These are phyloP conservation scores for Dastarcus helophoroides DNA, from an alignment of 2,888 invertebrate species.

Conservation along the genomic window DNA sequence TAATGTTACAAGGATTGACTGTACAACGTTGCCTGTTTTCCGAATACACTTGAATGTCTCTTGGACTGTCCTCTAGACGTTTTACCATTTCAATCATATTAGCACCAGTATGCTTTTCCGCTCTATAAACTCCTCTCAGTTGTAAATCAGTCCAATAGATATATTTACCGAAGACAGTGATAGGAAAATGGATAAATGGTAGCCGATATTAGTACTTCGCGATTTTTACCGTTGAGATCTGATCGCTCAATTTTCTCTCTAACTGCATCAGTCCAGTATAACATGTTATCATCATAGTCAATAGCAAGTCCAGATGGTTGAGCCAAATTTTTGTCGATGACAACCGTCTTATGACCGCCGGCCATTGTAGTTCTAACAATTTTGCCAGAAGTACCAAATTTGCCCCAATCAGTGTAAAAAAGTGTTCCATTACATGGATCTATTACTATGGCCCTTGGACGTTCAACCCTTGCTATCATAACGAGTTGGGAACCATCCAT, in stretches of 20 bases:
- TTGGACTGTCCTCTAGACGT: constrained; percentile 81
- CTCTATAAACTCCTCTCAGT: constrained; percentile 85
- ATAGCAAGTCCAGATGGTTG: constrained; percentile 94
- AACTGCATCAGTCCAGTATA: constrained; percentile 97
- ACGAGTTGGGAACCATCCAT: constrained; percentile 76
- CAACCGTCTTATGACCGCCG: constrained; percentile 78
- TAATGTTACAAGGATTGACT: constrained; percentile 73
- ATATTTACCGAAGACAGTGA: constrained; percentile 79
- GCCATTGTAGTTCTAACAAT: constrained; percentile 95
- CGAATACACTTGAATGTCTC: constrained; percentile 85
- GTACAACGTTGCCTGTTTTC: constrained; percentile 65
- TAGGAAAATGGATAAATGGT: constrained; percentile 93
- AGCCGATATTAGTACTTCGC: constrained; percentile 76
- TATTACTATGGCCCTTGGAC: constrained; percentile 88
- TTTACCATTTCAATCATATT: constrained; percentile 91
- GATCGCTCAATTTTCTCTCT: constrained; percentile 91
- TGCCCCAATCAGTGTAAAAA: constrained; percentile 94
- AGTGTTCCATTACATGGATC: constrained; percentile 94
- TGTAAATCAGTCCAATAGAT: constrained; percentile 97
- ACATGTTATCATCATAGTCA: constrained; percentile 84
- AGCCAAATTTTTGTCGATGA: constrained; percentile 81
- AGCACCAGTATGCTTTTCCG: constrained; percentile 94
- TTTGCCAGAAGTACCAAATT: constrained; percentile 84
- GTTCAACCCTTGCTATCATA: constrained; percentile 85
- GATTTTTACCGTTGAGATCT: constrained; percentile 72